These are phyloP conservation scores for Austrolebias charrua DNA, from an alignment of 2,797 vertebrate species.

Conservation along the genomic window DNA sequence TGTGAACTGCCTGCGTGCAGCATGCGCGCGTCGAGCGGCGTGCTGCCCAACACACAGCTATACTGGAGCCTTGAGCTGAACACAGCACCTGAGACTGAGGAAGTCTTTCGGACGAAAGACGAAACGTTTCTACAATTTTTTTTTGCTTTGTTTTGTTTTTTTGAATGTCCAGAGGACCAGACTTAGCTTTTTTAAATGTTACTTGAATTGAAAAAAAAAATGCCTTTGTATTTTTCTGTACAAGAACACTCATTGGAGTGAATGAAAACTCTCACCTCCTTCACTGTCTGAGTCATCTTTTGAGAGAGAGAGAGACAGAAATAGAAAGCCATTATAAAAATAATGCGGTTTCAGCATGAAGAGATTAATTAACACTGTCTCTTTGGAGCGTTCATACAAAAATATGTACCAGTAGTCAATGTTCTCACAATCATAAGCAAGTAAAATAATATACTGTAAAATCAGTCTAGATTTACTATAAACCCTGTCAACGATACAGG, in stretches of 20 bases:
- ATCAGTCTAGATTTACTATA: neutral
- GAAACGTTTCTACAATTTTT: too few relatives aligned
- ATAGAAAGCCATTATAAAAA: slow-evolving; percentile 3
- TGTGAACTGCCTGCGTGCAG: too few relatives aligned
- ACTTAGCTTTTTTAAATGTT: too few relatives aligned
- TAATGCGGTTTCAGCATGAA: neutral
- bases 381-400: neutral
- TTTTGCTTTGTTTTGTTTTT: too few relatives aligned
- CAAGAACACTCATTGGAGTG: neutral
- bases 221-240: neutral
- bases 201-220: neutral
- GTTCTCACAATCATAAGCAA: slow-evolving; percentile 1
- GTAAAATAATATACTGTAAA: slow-evolving; percentile 7
- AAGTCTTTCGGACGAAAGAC: too few relatives aligned
- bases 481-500: slow-evolving; percentile 14
- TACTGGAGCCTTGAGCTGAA: too few relatives aligned
- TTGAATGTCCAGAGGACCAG: too few relatives aligned
- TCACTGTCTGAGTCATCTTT: slow-evolving; percentile 84
- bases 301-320: slow-evolving; percentile 26
- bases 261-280: slow-evolving; percentile 71
- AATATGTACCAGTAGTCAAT: neutral
- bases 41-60: too few relatives aligned
- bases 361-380: neutral
- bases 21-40: too few relatives aligned
- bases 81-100: too few relatives aligned